phyloP scores from a whole-genome alignment of 2,113 vertebrate species.

The Regulus satrapa region DNA sequence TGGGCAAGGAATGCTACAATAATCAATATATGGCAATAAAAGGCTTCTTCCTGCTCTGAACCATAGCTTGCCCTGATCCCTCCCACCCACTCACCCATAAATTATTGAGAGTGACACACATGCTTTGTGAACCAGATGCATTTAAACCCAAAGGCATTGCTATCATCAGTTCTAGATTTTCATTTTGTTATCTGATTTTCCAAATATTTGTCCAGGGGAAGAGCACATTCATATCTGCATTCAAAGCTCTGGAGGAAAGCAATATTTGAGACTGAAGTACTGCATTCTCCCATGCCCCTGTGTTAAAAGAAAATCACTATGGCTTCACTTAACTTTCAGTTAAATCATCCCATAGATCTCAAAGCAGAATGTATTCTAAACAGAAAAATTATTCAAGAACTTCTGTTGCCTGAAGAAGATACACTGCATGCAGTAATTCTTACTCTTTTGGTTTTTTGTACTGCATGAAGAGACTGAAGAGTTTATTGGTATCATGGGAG shows the following conservation, averaged over 20 bases:
- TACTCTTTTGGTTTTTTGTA: background rate
- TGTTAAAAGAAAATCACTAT: background rate
- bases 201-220: background rate
- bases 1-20: background rate
- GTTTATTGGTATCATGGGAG: background rate
- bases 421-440: background rate
- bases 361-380: background rate
- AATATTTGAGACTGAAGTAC: background rate
- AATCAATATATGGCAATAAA: background rate
- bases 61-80: background rate
- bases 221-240: background rate
- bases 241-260: background rate
- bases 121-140: background rate
- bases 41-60: background rate
- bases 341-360: background rate
- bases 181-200: background rate
- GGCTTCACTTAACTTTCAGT: background rate
- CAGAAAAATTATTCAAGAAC: background rate
- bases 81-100: background rate
- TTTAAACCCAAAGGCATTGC: background rate
- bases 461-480: background rate
- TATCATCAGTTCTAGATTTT: background rate
- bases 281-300: background rate
- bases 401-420: background rate
- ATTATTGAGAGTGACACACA: background rate